Evolutionary conservation across 2,113 vertebrate species (phyloP).

Genomic region (Chionis minor): DNA sequence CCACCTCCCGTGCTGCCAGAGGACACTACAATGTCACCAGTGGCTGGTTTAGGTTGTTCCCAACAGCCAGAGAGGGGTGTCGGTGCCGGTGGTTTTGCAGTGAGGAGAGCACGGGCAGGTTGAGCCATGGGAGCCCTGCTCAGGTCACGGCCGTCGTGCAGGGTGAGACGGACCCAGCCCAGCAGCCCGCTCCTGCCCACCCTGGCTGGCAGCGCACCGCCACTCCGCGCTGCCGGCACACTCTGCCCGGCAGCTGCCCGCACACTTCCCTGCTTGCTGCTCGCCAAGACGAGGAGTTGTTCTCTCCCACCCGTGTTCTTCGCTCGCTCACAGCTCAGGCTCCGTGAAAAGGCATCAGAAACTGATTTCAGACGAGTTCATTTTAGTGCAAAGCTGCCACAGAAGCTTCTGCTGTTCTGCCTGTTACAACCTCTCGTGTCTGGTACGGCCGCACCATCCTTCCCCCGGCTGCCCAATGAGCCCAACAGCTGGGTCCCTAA

Average conservation of each 20-base stretch:
- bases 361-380: background rate
- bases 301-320: background rate
- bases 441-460: background rate
- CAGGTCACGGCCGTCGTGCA: accelerated
- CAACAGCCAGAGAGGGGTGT: background rate
- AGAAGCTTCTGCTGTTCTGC: background rate
- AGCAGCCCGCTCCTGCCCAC: background rate
- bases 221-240: accelerated
- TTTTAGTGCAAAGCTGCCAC: slow-evolving; percentile 27
- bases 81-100: accelerated
- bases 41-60: accelerated
- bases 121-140: background rate
- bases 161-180: background rate
- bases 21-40: background rate
- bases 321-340: background rate
- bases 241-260: background rate
- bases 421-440: background rate
- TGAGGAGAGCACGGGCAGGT: background rate
- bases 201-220: accelerated
- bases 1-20: background rate
- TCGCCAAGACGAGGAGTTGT: accelerated
- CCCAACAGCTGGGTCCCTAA: background rate
- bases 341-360: background rate
- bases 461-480: accelerated
- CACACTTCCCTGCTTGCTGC: background rate